A percentile compares a stretch with the other conserved stretches of the same genome.
These are phyloP conservation scores for Noctua comes DNA, from an alignment of 2,888 invertebrate species.

Conservation along the genomic window DNA sequence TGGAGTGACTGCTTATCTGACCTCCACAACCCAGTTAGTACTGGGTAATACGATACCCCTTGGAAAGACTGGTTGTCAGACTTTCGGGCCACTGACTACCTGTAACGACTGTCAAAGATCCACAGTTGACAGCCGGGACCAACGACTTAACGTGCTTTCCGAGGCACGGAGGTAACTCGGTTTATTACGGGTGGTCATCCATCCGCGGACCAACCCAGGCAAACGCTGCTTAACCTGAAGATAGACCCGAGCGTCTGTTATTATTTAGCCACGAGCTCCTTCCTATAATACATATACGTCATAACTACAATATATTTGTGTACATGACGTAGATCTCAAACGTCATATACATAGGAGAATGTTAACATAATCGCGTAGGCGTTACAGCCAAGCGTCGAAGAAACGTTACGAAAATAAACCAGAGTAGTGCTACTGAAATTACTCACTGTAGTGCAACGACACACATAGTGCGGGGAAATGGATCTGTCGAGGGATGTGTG, in stretches of 20 bases:
- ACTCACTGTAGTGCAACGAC: constrained; percentile 86
- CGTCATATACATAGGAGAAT: constrained; percentile 19
- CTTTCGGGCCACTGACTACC: too few species aligned
- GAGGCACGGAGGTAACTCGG: not conserved
- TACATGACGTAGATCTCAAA: constrained; percentile 25
- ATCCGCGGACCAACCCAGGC: not conserved
- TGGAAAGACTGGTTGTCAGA: not conserved
- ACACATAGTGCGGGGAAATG: constrained; percentile 76
- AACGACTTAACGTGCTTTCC: too few species aligned
- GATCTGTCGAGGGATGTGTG: constrained; percentile 26
- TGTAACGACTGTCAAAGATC: too few species aligned
- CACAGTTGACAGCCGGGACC: too few species aligned
- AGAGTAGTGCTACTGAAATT: constrained; percentile 84
- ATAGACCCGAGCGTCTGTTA: too few species aligned
- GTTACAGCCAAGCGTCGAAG: constrained; percentile 48
- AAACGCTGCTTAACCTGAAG: not conserved
- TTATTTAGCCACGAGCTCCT: too few species aligned
- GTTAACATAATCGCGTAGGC: constrained; percentile 45
- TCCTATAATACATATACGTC: not conserved
- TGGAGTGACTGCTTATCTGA: too few species aligned
- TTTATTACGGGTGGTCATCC: too few species aligned
- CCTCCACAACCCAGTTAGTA: not conserved
- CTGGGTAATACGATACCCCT: not conserved
- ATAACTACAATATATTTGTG: not conserved
- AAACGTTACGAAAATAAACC: constrained; percentile 67